Conservation (phyloP, 2,888 invertebrate genomes). For the Boloria selene region DNA sequence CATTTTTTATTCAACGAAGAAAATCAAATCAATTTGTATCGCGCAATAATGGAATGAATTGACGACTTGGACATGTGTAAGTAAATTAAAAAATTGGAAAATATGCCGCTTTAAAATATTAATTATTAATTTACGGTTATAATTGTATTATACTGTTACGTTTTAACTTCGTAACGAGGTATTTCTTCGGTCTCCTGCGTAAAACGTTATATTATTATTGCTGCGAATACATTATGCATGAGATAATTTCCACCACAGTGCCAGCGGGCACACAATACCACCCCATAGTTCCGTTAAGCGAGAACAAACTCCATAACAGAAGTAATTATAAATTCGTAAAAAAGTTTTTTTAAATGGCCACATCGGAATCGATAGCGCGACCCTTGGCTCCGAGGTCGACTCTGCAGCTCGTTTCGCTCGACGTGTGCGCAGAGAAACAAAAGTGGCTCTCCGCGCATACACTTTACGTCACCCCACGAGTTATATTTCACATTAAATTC, state of each 20-base stretch:
- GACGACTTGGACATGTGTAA: slow-evolving; percentile 7
- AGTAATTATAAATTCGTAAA: slow-evolving; percentile 34
- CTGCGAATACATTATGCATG: background rate
- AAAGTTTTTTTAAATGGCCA: slow-evolving; percentile 35
- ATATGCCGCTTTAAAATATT: background rate
- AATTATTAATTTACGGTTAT: too few relatives aligned
- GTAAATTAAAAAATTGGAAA: slow-evolving; percentile 3
- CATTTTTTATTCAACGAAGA: slow-evolving; percentile 33
- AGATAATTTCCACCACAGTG: background rate
- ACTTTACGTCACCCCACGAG: slow-evolving; percentile 52
- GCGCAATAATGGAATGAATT: slow-evolving; percentile 1
- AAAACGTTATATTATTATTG: too few relatives aligned
- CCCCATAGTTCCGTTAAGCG: background rate
- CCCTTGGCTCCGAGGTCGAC: slow-evolving; percentile 50
- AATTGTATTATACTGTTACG: too few relatives aligned
- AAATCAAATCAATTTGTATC: slow-evolving; percentile 33
- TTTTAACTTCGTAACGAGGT: too few relatives aligned
- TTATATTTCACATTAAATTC: slow-evolving; percentile 60
- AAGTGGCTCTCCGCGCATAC: slow-evolving; percentile 57
- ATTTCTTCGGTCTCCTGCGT: too few relatives aligned
- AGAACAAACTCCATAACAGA: slow-evolving; percentile 19
- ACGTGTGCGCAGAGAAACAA: slow-evolving; percentile 60
- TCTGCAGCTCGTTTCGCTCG: slow-evolving; percentile 48
- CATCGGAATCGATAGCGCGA: slow-evolving; percentile 50
- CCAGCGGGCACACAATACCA: background rate